phyloP scores from a whole-genome alignment of 2,888 invertebrate genomes.

The Drosophila atripex region DNA sequence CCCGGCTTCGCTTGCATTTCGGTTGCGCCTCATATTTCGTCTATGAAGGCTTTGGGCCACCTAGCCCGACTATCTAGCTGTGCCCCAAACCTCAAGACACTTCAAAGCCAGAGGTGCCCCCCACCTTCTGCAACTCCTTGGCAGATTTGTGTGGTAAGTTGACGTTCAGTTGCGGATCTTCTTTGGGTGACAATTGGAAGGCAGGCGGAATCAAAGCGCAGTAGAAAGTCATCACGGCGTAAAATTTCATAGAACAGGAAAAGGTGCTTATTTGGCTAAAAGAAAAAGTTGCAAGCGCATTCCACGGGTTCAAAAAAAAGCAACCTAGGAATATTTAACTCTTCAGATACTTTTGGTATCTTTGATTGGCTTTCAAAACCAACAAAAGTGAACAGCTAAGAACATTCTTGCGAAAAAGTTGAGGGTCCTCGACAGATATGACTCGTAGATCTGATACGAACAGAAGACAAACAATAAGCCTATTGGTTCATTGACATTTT shows the following conservation, averaged over 20 bases:
- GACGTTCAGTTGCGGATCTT: constrained; percentile 46
- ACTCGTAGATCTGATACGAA: constrained; percentile 14
- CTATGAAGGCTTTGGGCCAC: constrained; percentile 63
- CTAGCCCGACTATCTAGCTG: constrained; percentile 33
- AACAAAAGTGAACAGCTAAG: no score
- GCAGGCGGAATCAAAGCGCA: constrained; percentile 43
- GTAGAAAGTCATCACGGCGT: constrained; percentile 48
- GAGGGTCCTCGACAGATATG: constrained; percentile 11
- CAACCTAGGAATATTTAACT: background rate
- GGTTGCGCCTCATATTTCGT: constrained; percentile 76
- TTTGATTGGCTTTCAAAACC: no score
- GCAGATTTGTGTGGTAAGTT: constrained; percentile 63
- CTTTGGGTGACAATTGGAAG: constrained; percentile 57
- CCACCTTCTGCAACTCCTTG: constrained; percentile 21
- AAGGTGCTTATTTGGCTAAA: constrained; percentile 40
- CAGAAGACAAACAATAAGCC: constrained; percentile 1
- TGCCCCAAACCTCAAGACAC: constrained; percentile 66
- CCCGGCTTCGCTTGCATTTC: constrained; percentile 60
- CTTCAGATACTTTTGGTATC: background rate
- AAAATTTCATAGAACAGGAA: constrained; percentile 44
- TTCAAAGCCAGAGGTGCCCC: constrained; percentile 32
- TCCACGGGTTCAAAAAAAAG: background rate
- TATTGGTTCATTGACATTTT: constrained; percentile 34
- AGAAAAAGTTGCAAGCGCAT: background rate
- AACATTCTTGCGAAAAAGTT: background rate